phyloP scores from a whole-genome alignment of 2,113 vertebrate genomes.

The Lepisosteus oculatus region DNA sequence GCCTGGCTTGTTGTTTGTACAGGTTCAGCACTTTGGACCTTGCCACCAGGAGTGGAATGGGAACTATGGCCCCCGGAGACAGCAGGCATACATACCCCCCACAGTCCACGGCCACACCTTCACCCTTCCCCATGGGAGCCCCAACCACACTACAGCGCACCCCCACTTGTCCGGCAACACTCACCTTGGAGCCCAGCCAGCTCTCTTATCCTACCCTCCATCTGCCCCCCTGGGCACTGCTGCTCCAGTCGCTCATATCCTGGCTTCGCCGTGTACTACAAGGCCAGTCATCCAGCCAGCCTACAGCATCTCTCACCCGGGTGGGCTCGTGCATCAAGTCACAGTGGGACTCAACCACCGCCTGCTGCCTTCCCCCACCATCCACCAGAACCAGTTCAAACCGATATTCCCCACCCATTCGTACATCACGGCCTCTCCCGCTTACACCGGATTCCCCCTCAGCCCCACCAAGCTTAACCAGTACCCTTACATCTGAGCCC shows the following conservation, averaged over 20 bases:
- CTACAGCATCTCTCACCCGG: slow-evolving; percentile 79
- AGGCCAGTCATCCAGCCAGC: slow-evolving; percentile 82
- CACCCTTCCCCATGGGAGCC: slow-evolving; percentile 87
- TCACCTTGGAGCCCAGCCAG: slow-evolving; percentile 75
- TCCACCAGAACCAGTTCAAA: slow-evolving; percentile 94
- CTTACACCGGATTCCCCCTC: slow-evolving; percentile 88
- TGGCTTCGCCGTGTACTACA: slow-evolving; percentile 88
- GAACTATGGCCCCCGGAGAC: slow-evolving; percentile 83
- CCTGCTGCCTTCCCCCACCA: slow-evolving; percentile 86
- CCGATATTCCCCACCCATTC: slow-evolving; percentile 89
- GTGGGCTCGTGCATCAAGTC: slow-evolving; percentile 87
- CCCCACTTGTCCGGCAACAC: slow-evolving; percentile 67
- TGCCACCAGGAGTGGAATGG: slow-evolving; percentile 92
- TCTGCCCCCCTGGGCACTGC: slow-evolving; percentile 78
- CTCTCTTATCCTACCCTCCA: slow-evolving; percentile 81
- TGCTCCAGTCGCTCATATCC: slow-evolving; percentile 86
- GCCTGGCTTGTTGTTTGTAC: slow-evolving; percentile 18
- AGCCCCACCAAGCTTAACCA: slow-evolving; percentile 96
- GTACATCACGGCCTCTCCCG: slow-evolving; percentile 89
- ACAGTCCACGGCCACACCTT: slow-evolving; percentile 80
- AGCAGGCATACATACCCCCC: slow-evolving; percentile 85
- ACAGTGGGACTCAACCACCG: slow-evolving; percentile 91
- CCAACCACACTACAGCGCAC: slow-evolving; percentile 76
- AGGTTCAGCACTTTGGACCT: slow-evolving; percentile 89
- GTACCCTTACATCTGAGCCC: slow-evolving; percentile 90